These are phyloP conservation scores for Watsonalla cultraria DNA, from an alignment of 2,888 invertebrate species.

Conservation along the genomic window DNA sequence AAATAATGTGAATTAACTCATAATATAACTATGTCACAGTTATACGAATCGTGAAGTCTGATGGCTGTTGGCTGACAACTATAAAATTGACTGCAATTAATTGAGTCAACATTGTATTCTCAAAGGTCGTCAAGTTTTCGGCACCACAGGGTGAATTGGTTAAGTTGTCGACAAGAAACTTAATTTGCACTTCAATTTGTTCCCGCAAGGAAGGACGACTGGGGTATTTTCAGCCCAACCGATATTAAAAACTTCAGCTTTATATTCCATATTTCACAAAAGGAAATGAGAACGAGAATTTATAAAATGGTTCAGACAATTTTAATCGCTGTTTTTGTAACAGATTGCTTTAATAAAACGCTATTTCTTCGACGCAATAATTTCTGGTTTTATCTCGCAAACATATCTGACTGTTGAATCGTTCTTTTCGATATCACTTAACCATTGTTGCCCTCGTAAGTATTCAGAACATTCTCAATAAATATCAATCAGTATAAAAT, in stretches of 20 bases:
- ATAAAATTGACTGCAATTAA: constrained; percentile 2
- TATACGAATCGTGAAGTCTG: background rate
- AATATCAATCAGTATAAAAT: too few species aligned
- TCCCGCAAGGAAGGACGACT: background rate
- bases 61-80: background rate
- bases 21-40: too few species aligned
- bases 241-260: background rate
- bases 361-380: too few species aligned
- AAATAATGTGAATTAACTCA: too few species aligned
- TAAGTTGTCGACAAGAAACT: background rate
- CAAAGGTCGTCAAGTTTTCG: background rate
- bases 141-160: background rate
- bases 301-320: background rate
- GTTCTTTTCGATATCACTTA: too few species aligned
- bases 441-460: too few species aligned
- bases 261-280: background rate
- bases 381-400: too few species aligned
- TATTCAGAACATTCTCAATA: too few species aligned
- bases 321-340: too few species aligned
- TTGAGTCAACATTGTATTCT: constrained; percentile 6
- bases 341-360: too few species aligned
- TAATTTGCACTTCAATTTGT: background rate
- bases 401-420: too few species aligned
- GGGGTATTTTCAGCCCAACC: background rate
- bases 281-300: background rate